phyloP scores from a whole-genome alignment of 2,888 invertebrate genomes.

The Apodemia hepburni region DNA sequence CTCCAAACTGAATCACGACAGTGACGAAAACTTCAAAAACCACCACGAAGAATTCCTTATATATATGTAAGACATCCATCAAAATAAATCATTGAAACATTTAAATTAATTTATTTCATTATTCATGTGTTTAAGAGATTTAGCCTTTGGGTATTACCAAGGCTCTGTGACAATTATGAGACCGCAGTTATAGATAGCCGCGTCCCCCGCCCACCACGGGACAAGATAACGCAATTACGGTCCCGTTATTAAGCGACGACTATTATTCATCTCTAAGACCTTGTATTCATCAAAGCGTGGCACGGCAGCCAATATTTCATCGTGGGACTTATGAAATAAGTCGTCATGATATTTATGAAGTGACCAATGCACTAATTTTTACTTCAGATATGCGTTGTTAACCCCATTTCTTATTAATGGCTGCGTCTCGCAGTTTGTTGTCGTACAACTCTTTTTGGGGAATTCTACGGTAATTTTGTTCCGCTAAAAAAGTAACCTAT shows the following conservation, averaged over 20 bases:
- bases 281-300: slow-evolving; percentile 45
- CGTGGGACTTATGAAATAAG: slow-evolving; percentile 38
- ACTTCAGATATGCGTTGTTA: background rate
- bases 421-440: no score
- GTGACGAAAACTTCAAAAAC: no score
- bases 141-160: slow-evolving; percentile 5
- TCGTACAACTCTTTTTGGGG: no score
- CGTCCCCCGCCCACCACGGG: slow-evolving; percentile 50
- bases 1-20: no score
- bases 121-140: slow-evolving; percentile 9
- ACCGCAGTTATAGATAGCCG: slow-evolving; percentile 63
- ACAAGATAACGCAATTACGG: slow-evolving; percentile 73
- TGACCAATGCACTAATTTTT: slow-evolving; percentile 8
- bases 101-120: background rate
- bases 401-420: no score
- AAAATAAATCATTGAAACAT: background rate
- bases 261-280: slow-evolving; percentile 67
- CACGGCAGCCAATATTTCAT: slow-evolving; percentile 35
- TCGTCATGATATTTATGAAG: slow-evolving; percentile 34
- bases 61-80: background rate
- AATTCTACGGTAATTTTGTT: no score
- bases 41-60: background rate
- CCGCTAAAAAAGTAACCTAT: no score
- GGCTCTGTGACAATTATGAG: slow-evolving; percentile 66
- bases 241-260: slow-evolving; percentile 64